Percentiles rank a stretch among this genome's conserved stretches.
phyloP scores from a whole-genome alignment of 2,113 vertebrate species.

The Xenopus tropicalis region UCB_Xtro_10.0 CM004444.2:27444001-27444500 shows the following conservation, averaged over 20 bases:
- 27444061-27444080: background rate
- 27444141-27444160: conserved; percentile 2
- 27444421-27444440: too few relatives aligned
- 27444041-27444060: background rate
- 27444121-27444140: conserved; percentile 4
- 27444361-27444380: conserved; percentile 3
- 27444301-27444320: background rate
- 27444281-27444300: conserved; percentile 5
- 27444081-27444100: background rate
- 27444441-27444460: too few relatives aligned
- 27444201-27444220: conserved; percentile 35
- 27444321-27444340: conserved; percentile 15
- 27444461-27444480: too few relatives aligned
- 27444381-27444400: conserved; percentile 19
- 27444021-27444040: background rate
- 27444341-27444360: conserved; percentile 7
- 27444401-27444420: conserved; percentile 10
- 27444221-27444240: conserved; percentile 29
- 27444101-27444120: background rate
- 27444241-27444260: background rate
- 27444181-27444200: conserved; percentile 12
- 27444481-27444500: too few relatives aligned
- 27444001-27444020: background rate
- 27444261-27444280: conserved; percentile 5
- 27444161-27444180: background rate